Base-by-base conservation (phyloP, 2,888 invertebrate genomes). In the Macrophya alboannulata region DNA sequence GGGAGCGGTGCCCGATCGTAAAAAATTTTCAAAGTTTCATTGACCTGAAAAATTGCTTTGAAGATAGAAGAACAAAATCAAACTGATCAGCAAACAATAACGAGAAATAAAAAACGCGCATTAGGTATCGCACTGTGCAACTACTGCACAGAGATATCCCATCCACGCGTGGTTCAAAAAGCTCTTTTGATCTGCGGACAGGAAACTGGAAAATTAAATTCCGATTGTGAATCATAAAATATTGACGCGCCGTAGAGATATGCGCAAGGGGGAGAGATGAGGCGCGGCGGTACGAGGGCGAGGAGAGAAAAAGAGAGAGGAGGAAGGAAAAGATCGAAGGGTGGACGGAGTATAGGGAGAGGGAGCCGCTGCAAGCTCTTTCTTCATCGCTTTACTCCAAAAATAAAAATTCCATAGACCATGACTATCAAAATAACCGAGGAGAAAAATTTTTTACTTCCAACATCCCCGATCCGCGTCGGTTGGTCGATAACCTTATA, bases 181-280 rank as follows among this genome's bases (percentile, higher is more conserved):
- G 37, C 37, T 37, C 68, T 68, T 68, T 68, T 6, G 68, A 68
- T 68, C 10, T 68, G 31, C 68, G 17, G 8, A n/a, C 21, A 74
- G 45, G 40, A 74, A 45, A 45, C 45, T 43, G 43, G 72, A 45
- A 45, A 74, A 40, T 74, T 45, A 43, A 45, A 74, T 45, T 74
- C 72, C 21, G 72, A 74, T 45, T n/a, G 72, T 74, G 45, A 74
- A 74, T 74, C 72, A 74, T 45, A 43, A 74, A 74, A 74, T 74
- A 74, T 74, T 45, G 72, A 74, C 72, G 72, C 72, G 45, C 43
- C 45, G 72, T 74, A 43, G 72, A 21, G 45, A 74, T 74, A 74
- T 74, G 72, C 72, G 72, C 72, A 74, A 9, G 45, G 43, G 45
- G n/a, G 45, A 45, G 45, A 10, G 72, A 45, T n/a, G 21, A 43